Evolutionary conservation across 1,140 invertebrate genomes (phyloP), one percentile per base, ranked within the genome.

Genomic region (Magallana gigas): DNA sequence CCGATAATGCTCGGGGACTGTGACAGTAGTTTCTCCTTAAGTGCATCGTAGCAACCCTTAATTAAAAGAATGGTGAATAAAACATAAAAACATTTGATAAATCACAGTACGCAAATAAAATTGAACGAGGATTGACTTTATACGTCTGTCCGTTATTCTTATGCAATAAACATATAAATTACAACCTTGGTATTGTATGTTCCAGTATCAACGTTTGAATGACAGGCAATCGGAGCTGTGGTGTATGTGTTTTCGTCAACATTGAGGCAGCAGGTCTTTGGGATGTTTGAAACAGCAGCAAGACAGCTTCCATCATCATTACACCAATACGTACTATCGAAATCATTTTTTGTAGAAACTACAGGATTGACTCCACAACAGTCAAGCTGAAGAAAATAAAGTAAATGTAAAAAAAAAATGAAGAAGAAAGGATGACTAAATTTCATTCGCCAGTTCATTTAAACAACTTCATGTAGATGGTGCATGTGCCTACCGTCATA

Each of bases 361-460:
- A 83, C 81, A n/a, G 81, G 48, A 83, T 83, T 83, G 2, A 83
- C 48, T 7, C 9, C 81, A 57, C 81, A 83, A 23, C 81, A 83
- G 48, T 58, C 18, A 16, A 83, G 18, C 81, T 84, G 36, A 48
- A 48, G 36, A 2, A 48, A 48, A 48, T 3, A 48, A 2, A 48
- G 36, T 5, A 48, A 48, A 48, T 48, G 36, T 48, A 4, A 48
- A 48, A 48, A 48, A 23, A 23, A 23, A 23, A 23, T 1, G 23
- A 23, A 23, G 23, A 23, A 23, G 23, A 23, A 48, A 48, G 36
- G 36, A 4, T 4, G 2, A 48, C 36, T 5, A 48, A 48, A 48
- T 48, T 48, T 48, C 36, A 48, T 48, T 48, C 36, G 36, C 36
- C 36, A 48, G 36, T 48, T 48, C 3, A 48, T 4, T 48, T 5